Percentiles rank a stretch among this genome's conserved stretches.
Conservation (phyloP, 2,797 vertebrate species). For the Emys orbicularis region DNA sequence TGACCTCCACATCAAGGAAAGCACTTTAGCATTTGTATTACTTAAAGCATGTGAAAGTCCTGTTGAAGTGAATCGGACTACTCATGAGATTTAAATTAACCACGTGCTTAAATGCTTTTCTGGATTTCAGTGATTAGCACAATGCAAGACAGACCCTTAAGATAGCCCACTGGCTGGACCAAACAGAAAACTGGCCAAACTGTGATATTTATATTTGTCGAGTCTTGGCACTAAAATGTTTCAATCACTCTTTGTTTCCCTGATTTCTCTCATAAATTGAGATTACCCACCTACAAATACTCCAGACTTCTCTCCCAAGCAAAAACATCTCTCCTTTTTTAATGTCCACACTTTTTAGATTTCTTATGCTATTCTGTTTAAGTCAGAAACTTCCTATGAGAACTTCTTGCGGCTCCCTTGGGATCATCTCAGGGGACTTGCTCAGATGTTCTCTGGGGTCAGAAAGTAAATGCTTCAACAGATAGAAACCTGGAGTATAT, state of each 20-base stretch:
- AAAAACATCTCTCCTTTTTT: not conserved
- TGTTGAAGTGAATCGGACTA: not conserved
- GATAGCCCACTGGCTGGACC: not conserved
- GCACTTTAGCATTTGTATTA: not conserved
- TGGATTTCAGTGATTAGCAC: not conserved
- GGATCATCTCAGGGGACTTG: not conserved
- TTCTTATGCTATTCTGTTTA: not conserved
- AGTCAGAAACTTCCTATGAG: not conserved
- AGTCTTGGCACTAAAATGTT: not conserved
- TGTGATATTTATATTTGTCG: not conserved
- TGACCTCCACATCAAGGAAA: not conserved
- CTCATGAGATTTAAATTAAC: not conserved
- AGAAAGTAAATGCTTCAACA: not conserved
- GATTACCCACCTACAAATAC: not conserved
- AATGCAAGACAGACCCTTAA: not conserved
- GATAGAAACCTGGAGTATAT: fast-evolving
- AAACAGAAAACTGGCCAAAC: constrained; percentile 24
- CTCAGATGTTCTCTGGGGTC: not conserved
- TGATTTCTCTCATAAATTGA: not conserved
- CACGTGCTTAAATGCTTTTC: not conserved
- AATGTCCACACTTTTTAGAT: not conserved
- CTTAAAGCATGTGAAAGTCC: not conserved
- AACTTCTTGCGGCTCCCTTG: not conserved
- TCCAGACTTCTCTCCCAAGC: not conserved
- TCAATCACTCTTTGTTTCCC: not conserved